Percentiles rank a stretch among this genome's conserved stretches.
Conservation (phyloP, 2,113 vertebrate species). For the Eurystomus gularis region DNA sequence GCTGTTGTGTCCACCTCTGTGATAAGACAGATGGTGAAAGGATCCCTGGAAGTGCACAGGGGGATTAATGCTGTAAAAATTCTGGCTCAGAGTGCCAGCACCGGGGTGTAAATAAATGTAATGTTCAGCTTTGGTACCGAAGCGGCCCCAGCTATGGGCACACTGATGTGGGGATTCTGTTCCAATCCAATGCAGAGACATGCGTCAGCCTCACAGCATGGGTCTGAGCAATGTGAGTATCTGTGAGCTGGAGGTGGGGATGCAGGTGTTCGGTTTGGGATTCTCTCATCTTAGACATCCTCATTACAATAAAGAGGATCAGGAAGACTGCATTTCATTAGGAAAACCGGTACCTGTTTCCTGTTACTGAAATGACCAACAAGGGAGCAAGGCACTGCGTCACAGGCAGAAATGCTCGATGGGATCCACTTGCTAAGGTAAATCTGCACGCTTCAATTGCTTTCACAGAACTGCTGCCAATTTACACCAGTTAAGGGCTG, state of each 20-base stretch:
- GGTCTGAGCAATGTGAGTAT: accelerated
- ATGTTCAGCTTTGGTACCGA: neutral
- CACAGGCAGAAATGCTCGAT: neutral
- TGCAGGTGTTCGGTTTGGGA: neutral
- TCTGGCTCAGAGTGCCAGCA: neutral
- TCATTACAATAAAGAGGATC: neutral
- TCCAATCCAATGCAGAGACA: neutral
- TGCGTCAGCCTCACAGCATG: neutral
- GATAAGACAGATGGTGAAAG: neutral
- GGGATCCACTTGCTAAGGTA: neutral
- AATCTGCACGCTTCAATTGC: neutral
- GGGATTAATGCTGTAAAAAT: neutral
- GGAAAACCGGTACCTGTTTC: neutral
- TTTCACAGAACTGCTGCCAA: neutral
- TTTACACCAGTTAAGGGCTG: neutral
- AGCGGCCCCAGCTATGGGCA: neutral
- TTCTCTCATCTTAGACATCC: neutral
- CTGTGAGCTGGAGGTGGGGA: neutral
- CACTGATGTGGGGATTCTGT: neutral
- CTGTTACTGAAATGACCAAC: neutral
- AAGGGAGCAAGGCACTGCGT: neutral
- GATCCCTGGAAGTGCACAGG: neutral
- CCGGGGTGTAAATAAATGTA: neutral
- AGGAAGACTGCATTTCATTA: neutral
- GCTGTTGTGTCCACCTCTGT: neutral